Conservation (phyloP, 2,797 vertebrate genomes). For the Chloroceryle inda region DNA sequence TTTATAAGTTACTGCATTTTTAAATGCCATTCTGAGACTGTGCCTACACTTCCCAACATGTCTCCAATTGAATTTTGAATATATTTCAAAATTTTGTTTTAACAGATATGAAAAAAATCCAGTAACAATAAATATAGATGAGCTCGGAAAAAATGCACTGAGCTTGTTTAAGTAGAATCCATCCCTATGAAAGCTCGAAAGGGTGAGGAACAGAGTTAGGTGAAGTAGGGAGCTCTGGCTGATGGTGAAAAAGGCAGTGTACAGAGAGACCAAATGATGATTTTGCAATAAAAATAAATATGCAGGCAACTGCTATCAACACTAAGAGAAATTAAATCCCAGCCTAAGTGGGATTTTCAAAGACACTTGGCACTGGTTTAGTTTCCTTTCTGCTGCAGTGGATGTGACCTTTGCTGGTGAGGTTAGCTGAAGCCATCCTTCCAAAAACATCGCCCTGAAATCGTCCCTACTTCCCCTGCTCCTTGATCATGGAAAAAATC, state of each 20-base stretch:
- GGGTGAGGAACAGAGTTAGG: not conserved
- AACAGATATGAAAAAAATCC: not conserved
- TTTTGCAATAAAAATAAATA: conserved; percentile 23
- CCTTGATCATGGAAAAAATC: conserved; percentile 13
- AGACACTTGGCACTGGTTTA: not conserved
- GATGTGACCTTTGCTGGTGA: not conserved
- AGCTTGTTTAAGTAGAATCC: not conserved
- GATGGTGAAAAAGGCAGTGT: not conserved
- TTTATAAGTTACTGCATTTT: not conserved
- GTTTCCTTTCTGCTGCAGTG: conserved; percentile 7
- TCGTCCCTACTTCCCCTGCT: not conserved
- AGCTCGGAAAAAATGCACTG: not conserved
- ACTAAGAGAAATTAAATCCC: not conserved
- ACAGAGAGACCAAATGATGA: not conserved
- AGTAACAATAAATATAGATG: not conserved
- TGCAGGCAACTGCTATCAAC: not conserved
- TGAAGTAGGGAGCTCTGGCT: not conserved
- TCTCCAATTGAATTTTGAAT: conserved; percentile 3
- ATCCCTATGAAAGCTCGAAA: not conserved
- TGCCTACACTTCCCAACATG: not conserved
- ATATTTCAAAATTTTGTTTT: not conserved
- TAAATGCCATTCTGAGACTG: conserved; percentile 9
- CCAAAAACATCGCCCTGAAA: not conserved
- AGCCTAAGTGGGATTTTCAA: conserved; percentile 7
- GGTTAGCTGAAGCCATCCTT: not conserved